Evolutionary conservation across 1,140 invertebrate genomes (phyloP).

Genomic region (Hirudo medicinalis): DNA sequence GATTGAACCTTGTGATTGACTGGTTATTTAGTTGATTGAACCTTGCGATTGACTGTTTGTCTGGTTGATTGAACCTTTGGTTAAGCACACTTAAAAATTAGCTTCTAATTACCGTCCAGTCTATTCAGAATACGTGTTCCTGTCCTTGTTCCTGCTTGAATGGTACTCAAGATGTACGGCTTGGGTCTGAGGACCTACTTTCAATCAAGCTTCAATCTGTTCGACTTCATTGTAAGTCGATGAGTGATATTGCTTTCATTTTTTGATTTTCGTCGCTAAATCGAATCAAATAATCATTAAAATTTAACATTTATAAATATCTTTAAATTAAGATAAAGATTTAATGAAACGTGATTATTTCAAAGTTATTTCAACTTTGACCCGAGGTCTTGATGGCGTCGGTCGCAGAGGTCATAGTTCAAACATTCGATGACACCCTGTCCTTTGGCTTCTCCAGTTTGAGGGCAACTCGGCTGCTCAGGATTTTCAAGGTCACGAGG

Average conservation of each 20-base stretch:
- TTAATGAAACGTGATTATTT: too few relatives aligned
- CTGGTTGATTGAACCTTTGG: too few relatives aligned
- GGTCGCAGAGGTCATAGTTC: constrained; percentile 99
- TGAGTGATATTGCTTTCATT: too few relatives aligned
- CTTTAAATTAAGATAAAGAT: too few relatives aligned
- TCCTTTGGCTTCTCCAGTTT: constrained; percentile 98
- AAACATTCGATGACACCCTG: constrained; percentile 72
- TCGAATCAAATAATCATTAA: too few relatives aligned
- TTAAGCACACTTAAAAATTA: too few relatives aligned
- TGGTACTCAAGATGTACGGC: constrained; percentile 98
- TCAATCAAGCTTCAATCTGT: constrained; percentile 90
- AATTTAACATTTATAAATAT: too few relatives aligned
- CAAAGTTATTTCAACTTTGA: too few relatives aligned
- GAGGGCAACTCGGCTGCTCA: constrained; percentile 85
- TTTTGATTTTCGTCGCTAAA: too few relatives aligned
- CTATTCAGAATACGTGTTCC: constrained; percentile 91
- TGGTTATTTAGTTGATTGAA: neutral
- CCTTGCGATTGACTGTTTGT: constrained; percentile 23
- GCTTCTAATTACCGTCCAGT: constrained; percentile 47
- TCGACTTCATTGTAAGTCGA: constrained; percentile 76
- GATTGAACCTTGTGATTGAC: neutral
- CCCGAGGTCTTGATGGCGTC: constrained; percentile 71
- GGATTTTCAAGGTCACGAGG: constrained; percentile 92
- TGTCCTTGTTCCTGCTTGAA: constrained; percentile 97
- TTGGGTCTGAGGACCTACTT: constrained; percentile 92